phyloP scores from a whole-genome alignment of 2,888 invertebrate species.

The Cephus runcator region DNA sequence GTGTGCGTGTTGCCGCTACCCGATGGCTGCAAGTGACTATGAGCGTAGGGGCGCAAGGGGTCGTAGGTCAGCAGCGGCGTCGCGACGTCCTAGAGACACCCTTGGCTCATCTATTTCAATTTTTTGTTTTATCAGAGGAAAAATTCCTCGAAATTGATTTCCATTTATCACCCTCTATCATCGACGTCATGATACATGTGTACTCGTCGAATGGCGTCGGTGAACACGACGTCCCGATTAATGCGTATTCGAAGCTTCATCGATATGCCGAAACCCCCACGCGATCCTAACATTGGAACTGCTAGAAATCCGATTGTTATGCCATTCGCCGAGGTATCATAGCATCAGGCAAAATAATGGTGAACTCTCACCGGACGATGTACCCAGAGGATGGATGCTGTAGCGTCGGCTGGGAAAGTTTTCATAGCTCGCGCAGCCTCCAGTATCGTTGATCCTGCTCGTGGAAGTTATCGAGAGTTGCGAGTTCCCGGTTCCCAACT shows the following conservation, averaged over 20 bases:
- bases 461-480: background rate
- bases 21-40: background rate
- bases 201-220: background rate
- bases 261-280: slow-evolving; percentile 40
- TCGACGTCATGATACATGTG: background rate
- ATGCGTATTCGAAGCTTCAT: slow-evolving; percentile 51
- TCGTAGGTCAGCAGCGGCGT: slow-evolving; percentile 1
- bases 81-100: slow-evolving; percentile 14
- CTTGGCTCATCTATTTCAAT: slow-evolving; percentile 11
- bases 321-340: slow-evolving; percentile 25
- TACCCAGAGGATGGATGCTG: background rate
- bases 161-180: background rate
- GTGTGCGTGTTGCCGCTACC: slow-evolving; percentile 22
- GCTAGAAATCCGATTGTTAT: slow-evolving; percentile 2
- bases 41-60: background rate
- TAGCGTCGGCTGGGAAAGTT: background rate
- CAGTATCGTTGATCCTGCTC: background rate
- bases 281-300: slow-evolving; percentile 42
- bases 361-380: slow-evolving; percentile 24
- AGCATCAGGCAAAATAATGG: slow-evolving; percentile 29
- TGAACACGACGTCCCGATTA: slow-evolving; percentile 29
- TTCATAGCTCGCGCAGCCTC: background rate
- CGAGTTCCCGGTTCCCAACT: background rate
- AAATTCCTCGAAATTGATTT: background rate
- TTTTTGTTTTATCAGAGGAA: background rate